Evolutionary conservation across 2,888 invertebrate species (phyloP).

Genomic region (Ditula angustiorana): DNA sequence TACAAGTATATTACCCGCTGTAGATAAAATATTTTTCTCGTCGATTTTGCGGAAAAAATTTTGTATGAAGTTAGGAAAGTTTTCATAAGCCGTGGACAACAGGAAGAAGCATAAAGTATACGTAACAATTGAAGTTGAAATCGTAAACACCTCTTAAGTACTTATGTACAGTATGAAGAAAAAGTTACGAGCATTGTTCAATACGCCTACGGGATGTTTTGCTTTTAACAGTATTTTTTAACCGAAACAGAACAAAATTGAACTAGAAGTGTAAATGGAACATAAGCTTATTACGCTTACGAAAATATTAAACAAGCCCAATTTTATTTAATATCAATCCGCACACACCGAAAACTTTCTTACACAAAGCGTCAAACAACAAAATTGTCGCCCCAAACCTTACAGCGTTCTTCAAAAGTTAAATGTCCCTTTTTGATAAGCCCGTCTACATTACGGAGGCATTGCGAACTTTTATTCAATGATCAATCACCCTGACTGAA

Average conservation of each 20-base stretch:
- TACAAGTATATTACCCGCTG: too few species aligned
- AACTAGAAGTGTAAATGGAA: too few species aligned
- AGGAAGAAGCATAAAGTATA: conserved; percentile 16
- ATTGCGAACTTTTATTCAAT: conserved; percentile 56
- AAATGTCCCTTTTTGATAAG: conserved; percentile 32
- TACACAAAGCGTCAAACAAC: conserved; percentile 9
- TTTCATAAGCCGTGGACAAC: conserved; percentile 19
- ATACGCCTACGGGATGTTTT: conserved; percentile 12
- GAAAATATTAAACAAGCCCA: neutral
- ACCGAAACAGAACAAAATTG: too few species aligned
- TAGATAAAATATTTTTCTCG: neutral
- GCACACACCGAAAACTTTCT: neutral
- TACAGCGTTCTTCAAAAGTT: conserved; percentile 19
- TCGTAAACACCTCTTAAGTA: conserved; percentile 37
- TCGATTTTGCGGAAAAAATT: neutral
- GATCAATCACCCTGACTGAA: conserved; percentile 65
- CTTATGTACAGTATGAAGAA: conserved; percentile 22
- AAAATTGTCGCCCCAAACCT: conserved; percentile 15
- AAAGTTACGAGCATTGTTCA: conserved; percentile 18
- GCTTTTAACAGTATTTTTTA: neutral
- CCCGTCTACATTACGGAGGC: conserved; percentile 6
- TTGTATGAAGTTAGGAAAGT: conserved; percentile 4
- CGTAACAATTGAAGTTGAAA: conserved; percentile 26
- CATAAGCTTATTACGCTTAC: neutral
- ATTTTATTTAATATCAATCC: neutral